phyloP scores from a whole-genome alignment of 1,140 invertebrate species.

The Orchesella cincta region DNA sequence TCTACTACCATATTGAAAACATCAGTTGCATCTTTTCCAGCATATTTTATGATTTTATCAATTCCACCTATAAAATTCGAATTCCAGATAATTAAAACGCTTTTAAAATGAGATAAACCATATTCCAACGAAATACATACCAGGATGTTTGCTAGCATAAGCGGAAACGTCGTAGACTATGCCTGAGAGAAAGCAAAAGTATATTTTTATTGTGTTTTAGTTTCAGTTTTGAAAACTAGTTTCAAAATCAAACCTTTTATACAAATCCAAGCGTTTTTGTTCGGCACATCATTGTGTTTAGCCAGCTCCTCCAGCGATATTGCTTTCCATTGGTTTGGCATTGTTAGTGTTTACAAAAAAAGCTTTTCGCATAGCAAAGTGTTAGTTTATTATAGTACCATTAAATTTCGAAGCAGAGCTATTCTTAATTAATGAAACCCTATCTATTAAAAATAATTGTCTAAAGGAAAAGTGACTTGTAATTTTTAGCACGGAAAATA shows the following conservation, averaged over 20 bases:
- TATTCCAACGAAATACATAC: background rate
- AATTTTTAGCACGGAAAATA: too few species aligned
- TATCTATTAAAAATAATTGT: too few species aligned
- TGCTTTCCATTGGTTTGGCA: background rate
- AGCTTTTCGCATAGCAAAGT: too few species aligned
- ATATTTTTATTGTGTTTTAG: background rate
- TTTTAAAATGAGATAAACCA: too few species aligned
- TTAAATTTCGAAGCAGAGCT: too few species aligned
- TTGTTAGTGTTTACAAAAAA: too few species aligned
- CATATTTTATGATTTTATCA: constrained; percentile 7
- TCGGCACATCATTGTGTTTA: background rate
- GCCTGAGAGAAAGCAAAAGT: background rate
- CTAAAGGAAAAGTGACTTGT: too few species aligned
- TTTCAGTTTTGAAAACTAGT: background rate
- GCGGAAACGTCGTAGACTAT: background rate
- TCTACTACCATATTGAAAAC: constrained; percentile 3
- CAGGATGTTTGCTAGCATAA: constrained; percentile 9
- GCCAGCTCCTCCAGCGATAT: background rate
- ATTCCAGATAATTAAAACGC: background rate
- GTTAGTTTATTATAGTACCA: too few species aligned
- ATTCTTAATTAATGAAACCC: too few species aligned
- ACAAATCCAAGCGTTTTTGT: background rate
- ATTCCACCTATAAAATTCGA: background rate
- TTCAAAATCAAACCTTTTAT: background rate
- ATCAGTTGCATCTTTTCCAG: background rate